Conservation (phyloP, 2,113 vertebrate genomes). For the Pterophyllum scalare region DNA sequence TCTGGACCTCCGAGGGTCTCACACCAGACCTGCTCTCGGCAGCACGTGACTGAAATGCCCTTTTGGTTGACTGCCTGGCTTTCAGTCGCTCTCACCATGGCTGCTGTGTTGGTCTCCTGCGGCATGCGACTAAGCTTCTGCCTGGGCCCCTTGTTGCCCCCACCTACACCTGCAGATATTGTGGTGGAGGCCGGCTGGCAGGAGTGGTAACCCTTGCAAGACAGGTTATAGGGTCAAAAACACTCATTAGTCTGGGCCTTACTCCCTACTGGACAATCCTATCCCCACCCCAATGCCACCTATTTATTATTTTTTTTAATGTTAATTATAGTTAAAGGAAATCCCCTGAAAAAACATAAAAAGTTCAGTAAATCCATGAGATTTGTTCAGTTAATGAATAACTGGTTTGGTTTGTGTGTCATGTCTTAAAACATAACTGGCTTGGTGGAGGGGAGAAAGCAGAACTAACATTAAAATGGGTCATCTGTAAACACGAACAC, state of each 20-base stretch:
- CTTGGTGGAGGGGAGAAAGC: not conserved
- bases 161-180: not conserved
- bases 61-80: not conserved
- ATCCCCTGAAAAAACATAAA: not conserved
- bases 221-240: constrained; percentile 1
- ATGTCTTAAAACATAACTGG: not conserved
- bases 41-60: not conserved
- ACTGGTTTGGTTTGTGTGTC: not conserved
- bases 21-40: not conserved
- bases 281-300: not conserved
- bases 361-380: not conserved
- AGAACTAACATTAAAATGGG: constrained; percentile 37
- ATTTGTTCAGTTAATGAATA: not conserved
- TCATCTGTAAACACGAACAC: constrained; percentile 45
- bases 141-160: not conserved
- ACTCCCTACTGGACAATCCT: not conserved
- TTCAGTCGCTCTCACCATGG: not conserved
- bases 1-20: not conserved
- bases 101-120: no score
- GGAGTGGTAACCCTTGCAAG: not conserved
- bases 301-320: not conserved
- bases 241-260: not conserved
- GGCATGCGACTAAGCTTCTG: not conserved
- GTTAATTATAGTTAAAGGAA: not conserved
- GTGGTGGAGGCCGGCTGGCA: not conserved